Base-by-base conservation (phyloP, 2,888 invertebrate genomes). In the Argyresthia goedartella region DNA sequence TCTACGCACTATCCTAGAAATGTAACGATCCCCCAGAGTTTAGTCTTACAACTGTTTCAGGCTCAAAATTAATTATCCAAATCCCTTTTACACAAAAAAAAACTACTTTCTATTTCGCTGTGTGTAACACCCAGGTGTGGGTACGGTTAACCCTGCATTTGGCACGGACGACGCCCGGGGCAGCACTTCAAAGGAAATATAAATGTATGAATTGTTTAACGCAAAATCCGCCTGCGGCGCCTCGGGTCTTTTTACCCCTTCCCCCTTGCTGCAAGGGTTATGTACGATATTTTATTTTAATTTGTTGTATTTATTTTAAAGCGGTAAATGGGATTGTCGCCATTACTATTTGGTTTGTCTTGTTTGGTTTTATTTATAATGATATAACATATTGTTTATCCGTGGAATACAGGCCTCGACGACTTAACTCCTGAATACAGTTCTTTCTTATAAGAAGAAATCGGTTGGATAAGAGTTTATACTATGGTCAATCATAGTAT, bases 161-260 rank as follows among this genome's bases (percentile, higher is more conserved):
- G 85, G 84, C 84, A 74, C 66, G 71, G 41, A 35, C 16, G 35
- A 60, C 69, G 77, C 81, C 79, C 68, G 69, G 68, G 79, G 81
- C 76, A 72, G 58, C 60, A 79, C 82, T 78, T 85, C 84, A 85
- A 86, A 85, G 81, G 77, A 75, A 76, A 74, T 71, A 75, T 77
- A 79, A 80, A 81, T 76, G 77, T 81, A 81, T 81, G 81, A 79
- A 81, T 81, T 84, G 82, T 81, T 84, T 79, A 78, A 75, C 70
- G 74, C 72, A 76, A 79, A 79, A 48, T 48, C 48, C 35, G 14
- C 48, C 48, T 10, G 36, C 33, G 33, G n/a, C 8, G 47, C 47
- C 14, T 0, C 44, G 44, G 44, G 44, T 44, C 44, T 14, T 10
- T 9, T 44, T 15, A n/a, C 1, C 46, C 46, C 46, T 33, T 11